phyloP scores from a whole-genome alignment of 1,140 invertebrate species.

The Olivierus martensii region DNA sequence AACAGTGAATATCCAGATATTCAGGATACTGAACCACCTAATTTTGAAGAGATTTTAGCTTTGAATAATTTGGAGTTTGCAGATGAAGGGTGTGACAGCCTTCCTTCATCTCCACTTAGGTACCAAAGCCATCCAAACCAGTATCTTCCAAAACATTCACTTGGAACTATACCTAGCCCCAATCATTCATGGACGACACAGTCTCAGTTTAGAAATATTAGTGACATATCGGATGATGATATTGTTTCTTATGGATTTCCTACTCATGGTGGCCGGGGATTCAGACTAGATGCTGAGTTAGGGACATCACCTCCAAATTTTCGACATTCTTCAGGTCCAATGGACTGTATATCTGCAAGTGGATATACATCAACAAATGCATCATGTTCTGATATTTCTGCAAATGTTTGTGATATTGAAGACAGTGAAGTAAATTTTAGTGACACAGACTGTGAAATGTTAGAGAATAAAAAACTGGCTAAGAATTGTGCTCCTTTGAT shows the following conservation, averaged over 20 bases:
- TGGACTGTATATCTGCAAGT: conserved; percentile 55
- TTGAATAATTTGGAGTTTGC: conserved; percentile 26
- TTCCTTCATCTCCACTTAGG: conserved; percentile 41
- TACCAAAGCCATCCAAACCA: conserved; percentile 69
- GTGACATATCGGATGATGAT: conserved; percentile 22
- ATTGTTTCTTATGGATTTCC: conserved; percentile 19
- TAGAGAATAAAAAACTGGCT: conserved; percentile 45
- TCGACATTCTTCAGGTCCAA: conserved; percentile 24
- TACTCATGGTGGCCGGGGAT: conserved; percentile 13
- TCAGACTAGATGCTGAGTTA: conserved; percentile 11
- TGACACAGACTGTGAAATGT: conserved; percentile 72
- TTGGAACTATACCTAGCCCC: conserved; percentile 9
- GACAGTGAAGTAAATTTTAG: conserved; percentile 57
- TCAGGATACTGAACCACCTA: conserved; percentile 43
- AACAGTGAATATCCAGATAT: conserved; percentile 43
- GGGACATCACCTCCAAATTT: too few relatives aligned
- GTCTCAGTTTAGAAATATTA: conserved; percentile 19
- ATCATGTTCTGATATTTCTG: conserved; percentile 61
- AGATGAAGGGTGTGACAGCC: conserved; percentile 31
- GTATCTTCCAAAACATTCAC: conserved; percentile 48
- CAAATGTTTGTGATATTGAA: conserved; percentile 76
- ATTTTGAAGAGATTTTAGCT: conserved; percentile 28
- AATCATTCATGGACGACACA: conserved; percentile 12
- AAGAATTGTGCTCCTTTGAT: too few relatives aligned
- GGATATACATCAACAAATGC: conserved; percentile 46